A percentile compares a stretch with the other conserved stretches of the same genome.
Evolutionary conservation across 2,888 invertebrate species (phyloP).

Genomic region (Ormyrus nitidulus): DNA sequence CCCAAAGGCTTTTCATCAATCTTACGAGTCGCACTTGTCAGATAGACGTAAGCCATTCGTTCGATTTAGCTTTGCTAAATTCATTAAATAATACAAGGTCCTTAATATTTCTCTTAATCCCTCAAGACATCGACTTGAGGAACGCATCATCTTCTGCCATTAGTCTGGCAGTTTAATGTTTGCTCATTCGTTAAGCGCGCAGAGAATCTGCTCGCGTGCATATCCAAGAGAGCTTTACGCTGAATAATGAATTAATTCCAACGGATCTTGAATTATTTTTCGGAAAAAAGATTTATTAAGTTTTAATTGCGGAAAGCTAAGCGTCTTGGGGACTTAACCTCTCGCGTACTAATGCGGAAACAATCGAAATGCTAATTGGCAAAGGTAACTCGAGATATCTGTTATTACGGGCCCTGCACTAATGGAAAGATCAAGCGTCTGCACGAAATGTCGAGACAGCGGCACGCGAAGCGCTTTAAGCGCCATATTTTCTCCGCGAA

Average conservation of each 20-base stretch:
- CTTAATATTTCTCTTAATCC: conserved; percentile 15
- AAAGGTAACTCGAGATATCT: conserved; percentile 26
- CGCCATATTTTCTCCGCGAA: conserved; percentile 6
- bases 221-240: conserved; percentile 9
- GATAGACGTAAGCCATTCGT: too few species aligned
- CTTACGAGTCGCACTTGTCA: too few species aligned
- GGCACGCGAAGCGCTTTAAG: conserved; percentile 37
- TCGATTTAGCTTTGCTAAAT: too few species aligned
- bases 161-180: conserved; percentile 40
- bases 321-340: too few species aligned
- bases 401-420: conserved; percentile 47
- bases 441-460: conserved; percentile 27
- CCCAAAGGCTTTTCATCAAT: too few species aligned
- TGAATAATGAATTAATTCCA: conserved; percentile 36
- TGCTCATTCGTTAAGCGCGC: background rate
- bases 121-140: conserved; percentile 1
- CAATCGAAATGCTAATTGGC: conserved; percentile 52
- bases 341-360: conserved; percentile 37
- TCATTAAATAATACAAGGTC: background rate
- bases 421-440: conserved; percentile 54
- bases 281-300: too few species aligned
- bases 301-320: too few species aligned
- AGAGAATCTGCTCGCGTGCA: background rate
- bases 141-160: conserved; percentile 36
- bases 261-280: too few species aligned